Percentiles rank a stretch among this genome's conserved stretches.
Conservation (phyloP, 2,113 vertebrate species). For the Triplophysa dalaica region DNA sequence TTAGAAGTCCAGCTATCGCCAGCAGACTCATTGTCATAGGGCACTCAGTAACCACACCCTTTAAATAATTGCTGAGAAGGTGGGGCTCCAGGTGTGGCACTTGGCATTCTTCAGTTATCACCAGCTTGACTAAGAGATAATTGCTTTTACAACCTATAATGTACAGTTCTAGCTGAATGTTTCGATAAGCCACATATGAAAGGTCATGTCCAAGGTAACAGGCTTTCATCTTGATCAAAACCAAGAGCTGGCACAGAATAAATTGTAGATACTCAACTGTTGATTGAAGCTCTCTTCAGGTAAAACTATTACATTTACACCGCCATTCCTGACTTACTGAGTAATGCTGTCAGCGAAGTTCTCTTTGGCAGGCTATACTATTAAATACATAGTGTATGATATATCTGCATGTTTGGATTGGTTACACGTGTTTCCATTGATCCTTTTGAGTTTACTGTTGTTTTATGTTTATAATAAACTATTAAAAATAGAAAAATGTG, state of each 20-base stretch:
- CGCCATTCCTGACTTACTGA: not conserved
- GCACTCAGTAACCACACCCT: conserved; percentile 45
- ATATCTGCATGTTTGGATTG: not conserved
- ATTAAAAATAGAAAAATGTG: no score
- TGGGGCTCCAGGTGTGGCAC: conserved; percentile 47
- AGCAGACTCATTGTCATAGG: conserved; percentile 42
- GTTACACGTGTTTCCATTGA: not conserved
- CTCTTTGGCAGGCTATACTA: not conserved
- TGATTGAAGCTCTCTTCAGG: conserved; percentile 5
- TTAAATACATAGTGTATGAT: not conserved
- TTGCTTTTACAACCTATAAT: conserved; percentile 51
- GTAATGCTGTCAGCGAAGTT: not conserved
- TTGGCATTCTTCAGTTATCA: conserved; percentile 52
- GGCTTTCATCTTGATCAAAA: conserved; percentile 37
- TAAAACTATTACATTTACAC: conserved; percentile 54
- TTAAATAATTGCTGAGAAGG: conserved; percentile 49
- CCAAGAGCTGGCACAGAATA: conserved; percentile 21
- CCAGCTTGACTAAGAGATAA: conserved; percentile 46
- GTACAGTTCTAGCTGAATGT: conserved; percentile 30
- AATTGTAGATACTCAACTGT: conserved; percentile 4
- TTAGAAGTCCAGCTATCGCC: conserved; percentile 35
- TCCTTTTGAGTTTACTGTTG: not conserved
- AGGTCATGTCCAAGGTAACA: not conserved
- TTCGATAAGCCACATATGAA: conserved; percentile 36
- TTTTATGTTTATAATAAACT: not conserved